Base-by-base conservation (phyloP, 2,797 vertebrate species). In the Miichthys miiuy region DNA sequence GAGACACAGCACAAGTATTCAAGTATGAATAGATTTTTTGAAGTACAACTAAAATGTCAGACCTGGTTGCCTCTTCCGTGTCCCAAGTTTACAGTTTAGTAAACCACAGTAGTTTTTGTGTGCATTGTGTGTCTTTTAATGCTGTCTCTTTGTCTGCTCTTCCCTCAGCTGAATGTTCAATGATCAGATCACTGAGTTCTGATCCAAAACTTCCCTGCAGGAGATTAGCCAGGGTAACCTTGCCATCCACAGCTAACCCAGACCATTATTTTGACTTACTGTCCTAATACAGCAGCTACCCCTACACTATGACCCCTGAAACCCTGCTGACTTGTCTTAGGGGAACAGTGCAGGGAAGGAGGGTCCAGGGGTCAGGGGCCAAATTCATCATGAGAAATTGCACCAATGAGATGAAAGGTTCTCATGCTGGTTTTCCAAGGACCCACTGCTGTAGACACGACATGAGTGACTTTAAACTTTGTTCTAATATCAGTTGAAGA, bases 121-220 rank as follows among this genome's bases (percentile, higher is more conserved):
- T 34, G 34, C 34, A 34, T 34, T 34, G 34, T 34, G 34, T 34
- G 34, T 8, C 7, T 34, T 34, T 8, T 34, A 34, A 34, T 9
- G 34, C 8, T 38, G 34, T 38, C 34, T 38, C 3, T 44, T 14
- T 44, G 42, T 72, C 61, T 50, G 55, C 46, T n/a, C 27, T 20
- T 55, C 46, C 25, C 63, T 55, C 41, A 1, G 51, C 54, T 75
- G 63, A 62, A 76, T 57, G 34, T 70, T 5, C 11, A 44, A 44
- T 65, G 63, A 77, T 42, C 61, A 72, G 74, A 73, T 86, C 67
- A 71, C 21, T 13, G 54, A 18, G 30, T 76, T 77, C 74, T 80
- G 81, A 87, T 87, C 83, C 81, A 86, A 87, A 86, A 87, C 78
- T 72, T 87, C 80, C 83, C 62, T 21, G 38, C 47, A 13, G 63